Evolutionary conservation across 2,888 invertebrate species (phyloP).

Genomic region (Hyposoter didymator): DNA sequence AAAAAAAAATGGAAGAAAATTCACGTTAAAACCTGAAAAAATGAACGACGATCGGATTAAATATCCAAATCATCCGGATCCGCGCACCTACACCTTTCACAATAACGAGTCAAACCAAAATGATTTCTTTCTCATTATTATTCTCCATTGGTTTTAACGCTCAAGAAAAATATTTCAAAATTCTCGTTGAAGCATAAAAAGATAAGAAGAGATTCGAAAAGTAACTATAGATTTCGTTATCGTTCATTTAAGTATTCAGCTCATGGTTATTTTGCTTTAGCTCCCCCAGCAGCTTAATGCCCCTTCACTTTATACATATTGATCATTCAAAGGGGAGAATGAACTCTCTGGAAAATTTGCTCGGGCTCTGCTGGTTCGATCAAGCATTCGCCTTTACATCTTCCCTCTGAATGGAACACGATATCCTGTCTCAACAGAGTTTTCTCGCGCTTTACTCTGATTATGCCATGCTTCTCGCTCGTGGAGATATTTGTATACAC

Average conservation of each 20-base stretch:
- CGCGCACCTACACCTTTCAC: no score
- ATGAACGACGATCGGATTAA: no score
- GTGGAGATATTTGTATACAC: background rate
- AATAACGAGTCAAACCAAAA: no score
- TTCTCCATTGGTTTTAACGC: no score
- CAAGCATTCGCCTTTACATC: constrained; percentile 23
- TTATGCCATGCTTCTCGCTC: constrained; percentile 10
- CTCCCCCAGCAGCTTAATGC: background rate
- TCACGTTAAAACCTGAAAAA: no score
- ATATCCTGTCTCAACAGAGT: constrained; percentile 20
- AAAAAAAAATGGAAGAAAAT: no score
- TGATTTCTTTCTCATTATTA: no score
- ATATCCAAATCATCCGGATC: no score
- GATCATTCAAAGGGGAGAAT: background rate
- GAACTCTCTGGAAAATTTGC: constrained; percentile 34
- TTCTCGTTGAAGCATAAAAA: background rate
- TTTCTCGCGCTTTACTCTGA: constrained; percentile 52
- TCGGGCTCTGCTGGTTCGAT: constrained; percentile 20
- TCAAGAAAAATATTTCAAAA: no score
- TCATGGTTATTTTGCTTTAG: background rate
- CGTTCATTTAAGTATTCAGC: background rate
- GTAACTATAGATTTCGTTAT: background rate
- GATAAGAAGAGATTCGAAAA: background rate
- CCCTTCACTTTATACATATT: background rate
- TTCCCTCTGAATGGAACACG: constrained; percentile 25